Conservation (phyloP, 1,140 invertebrate species). For the Bombus sylvicola region DNA sequence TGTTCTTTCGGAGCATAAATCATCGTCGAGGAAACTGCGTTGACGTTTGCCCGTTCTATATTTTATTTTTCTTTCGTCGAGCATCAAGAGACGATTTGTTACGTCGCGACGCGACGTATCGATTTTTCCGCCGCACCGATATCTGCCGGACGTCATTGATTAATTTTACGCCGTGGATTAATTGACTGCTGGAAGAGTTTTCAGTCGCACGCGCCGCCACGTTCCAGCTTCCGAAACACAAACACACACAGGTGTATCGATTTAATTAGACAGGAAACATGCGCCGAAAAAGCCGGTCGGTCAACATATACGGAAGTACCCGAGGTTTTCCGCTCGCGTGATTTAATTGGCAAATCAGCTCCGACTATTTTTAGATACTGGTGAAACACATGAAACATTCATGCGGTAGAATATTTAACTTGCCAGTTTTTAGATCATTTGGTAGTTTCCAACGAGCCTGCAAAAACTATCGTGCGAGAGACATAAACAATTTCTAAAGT, state of each 20-base stretch:
- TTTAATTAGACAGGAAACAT: conserved; percentile 41
- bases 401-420: too few relatives aligned
- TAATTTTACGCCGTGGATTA: conserved; percentile 28
- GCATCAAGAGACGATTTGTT: conserved; percentile 34
- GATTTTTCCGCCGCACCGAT: conserved; percentile 35
- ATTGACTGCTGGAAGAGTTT: conserved; percentile 35
- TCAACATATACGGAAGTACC: not conserved
- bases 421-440: too few relatives aligned
- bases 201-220: not conserved
- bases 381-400: not conserved
- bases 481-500: too few relatives aligned
- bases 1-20: not conserved
- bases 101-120: conserved; percentile 49
- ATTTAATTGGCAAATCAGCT: not conserved
- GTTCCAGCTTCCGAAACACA: not conserved
- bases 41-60: not conserved
- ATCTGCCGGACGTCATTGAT: conserved; percentile 24
- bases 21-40: not conserved
- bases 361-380: not conserved
- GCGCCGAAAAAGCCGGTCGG: not conserved
- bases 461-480: too few relatives aligned
- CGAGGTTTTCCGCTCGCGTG: not conserved
- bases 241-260: conserved; percentile 3
- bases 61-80: not conserved
- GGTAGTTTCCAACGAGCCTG: too few relatives aligned